Evolutionary conservation across 2,888 invertebrate species (phyloP).

Genomic region (Dynastes hyllus): DNA sequence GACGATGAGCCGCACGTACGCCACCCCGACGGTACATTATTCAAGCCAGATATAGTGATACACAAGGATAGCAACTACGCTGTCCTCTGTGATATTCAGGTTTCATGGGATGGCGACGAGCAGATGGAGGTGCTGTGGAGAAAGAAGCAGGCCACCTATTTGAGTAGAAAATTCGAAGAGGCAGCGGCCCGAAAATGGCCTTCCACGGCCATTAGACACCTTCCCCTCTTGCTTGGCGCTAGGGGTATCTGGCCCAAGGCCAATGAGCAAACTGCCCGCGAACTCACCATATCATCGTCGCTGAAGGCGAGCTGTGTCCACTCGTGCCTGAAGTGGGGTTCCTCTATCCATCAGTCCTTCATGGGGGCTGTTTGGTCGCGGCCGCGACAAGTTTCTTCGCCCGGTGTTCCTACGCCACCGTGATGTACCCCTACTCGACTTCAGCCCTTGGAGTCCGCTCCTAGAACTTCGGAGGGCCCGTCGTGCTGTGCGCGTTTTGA

Average conservation of each 20-base stretch:
- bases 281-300: background rate
- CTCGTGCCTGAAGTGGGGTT: background rate
- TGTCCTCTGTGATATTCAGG: conserved; percentile 49
- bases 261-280: no score
- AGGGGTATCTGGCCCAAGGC: background rate
- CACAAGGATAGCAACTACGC: conserved; percentile 26
- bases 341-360: background rate
- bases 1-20: conserved; percentile 58
- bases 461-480: no score
- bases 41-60: conserved; percentile 57
- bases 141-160: background rate
- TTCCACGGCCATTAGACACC: background rate
- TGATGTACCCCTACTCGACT: no score
- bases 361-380: background rate
- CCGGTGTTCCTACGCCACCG: no score
- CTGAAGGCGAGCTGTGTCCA: no score
- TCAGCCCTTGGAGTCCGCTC: no score
- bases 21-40: conserved; percentile 54
- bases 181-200: background rate
- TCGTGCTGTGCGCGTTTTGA: no score
- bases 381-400: no score
- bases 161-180: background rate
- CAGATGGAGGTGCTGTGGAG: conserved; percentile 30
- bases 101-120: conserved; percentile 53
- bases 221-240: background rate